phyloP scores from a whole-genome alignment of 30 jellyfish, hydroid and myxozoan species.

The Aurelia coerulea region DNA sequence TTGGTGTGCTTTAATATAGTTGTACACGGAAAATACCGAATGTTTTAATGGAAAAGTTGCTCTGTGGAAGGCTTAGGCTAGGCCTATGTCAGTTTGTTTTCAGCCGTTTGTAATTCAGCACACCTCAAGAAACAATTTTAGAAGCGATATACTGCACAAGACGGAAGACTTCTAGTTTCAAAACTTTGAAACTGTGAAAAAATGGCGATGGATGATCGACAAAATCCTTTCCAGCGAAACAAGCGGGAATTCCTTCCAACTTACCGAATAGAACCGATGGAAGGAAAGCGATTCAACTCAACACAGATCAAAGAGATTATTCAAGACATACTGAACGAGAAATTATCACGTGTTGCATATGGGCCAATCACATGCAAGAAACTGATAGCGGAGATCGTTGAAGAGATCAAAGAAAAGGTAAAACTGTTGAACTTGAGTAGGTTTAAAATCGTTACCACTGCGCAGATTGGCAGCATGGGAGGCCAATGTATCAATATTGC shows the following conservation, averaged over 20 bases:
- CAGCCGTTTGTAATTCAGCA: no score
- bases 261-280: conserved; percentile 43
- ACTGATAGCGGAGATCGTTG: conserved; percentile 32
- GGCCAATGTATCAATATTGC: conserved; percentile 72
- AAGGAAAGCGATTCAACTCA: conserved; percentile 44
- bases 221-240: conserved; percentile 8
- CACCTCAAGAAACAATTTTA: no score
- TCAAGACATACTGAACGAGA: conserved; percentile 28
- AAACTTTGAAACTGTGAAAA: no score
- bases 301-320: conserved; percentile 31
- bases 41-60: no score
- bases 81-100: no score
- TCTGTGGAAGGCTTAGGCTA: no score
- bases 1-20: no score
- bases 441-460: conserved; percentile 65
- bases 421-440: conserved; percentile 31
- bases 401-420: conserved; percentile 58
- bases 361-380: conserved; percentile 26
- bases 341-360: conserved; percentile 25
- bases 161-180: not conserved
- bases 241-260: conserved; percentile 59
- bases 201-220: conserved; percentile 28
- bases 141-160: no score
- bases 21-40: no score
- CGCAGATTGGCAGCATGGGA: conserved; percentile 53